Percentiles rank a stretch among this genome's conserved stretches.
Evolutionary conservation across 92 coral and sea anemone species (phyloP).

Genomic region (Porites evermanni): DNA sequence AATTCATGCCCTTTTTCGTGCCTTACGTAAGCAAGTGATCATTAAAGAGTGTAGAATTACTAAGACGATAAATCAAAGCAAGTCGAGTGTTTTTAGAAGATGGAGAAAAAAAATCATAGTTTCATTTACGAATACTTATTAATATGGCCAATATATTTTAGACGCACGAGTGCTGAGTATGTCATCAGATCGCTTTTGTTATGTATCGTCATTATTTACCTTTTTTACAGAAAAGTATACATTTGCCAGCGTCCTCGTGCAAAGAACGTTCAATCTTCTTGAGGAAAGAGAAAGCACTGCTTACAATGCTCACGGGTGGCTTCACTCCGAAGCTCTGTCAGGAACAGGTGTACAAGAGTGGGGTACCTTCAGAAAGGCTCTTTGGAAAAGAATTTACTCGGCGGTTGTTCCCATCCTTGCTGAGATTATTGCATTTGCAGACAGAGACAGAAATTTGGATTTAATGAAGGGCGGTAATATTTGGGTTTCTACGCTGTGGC

Average conservation of each 20-base stretch:
- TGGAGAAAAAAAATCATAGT: not conserved
- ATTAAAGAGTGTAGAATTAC: too few relatives aligned
- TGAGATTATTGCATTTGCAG: slow-evolving; percentile 76
- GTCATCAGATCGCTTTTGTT: too few relatives aligned
- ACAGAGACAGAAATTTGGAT: slow-evolving; percentile 78
- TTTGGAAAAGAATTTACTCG: slow-evolving; percentile 72
- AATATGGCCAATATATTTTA: too few relatives aligned
- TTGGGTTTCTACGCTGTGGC: slow-evolving; percentile 61
- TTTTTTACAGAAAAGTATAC: slow-evolving; percentile 27
- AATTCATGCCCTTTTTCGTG: too few relatives aligned
- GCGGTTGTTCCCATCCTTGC: slow-evolving; percentile 80
- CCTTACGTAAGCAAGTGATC: too few relatives aligned
- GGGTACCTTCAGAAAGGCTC: slow-evolving; percentile 88
- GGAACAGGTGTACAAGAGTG: slow-evolving; percentile 80
- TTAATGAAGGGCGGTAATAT: slow-evolving; percentile 15
- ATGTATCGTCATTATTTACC: not conserved
- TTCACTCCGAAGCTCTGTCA: slow-evolving; percentile 73
- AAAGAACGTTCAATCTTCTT: slow-evolving; percentile 63
- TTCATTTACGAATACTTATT: not conserved
- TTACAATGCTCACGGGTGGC: slow-evolving; percentile 60
- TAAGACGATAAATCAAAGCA: too few relatives aligned
- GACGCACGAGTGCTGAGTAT: too few relatives aligned
- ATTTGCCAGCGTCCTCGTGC: slow-evolving; percentile 54
- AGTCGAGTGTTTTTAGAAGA: too few relatives aligned
- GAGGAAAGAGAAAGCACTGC: slow-evolving; percentile 55